Conservation (phyloP, 2,888 invertebrate species). For the Slavum lentiscoides region DNA sequence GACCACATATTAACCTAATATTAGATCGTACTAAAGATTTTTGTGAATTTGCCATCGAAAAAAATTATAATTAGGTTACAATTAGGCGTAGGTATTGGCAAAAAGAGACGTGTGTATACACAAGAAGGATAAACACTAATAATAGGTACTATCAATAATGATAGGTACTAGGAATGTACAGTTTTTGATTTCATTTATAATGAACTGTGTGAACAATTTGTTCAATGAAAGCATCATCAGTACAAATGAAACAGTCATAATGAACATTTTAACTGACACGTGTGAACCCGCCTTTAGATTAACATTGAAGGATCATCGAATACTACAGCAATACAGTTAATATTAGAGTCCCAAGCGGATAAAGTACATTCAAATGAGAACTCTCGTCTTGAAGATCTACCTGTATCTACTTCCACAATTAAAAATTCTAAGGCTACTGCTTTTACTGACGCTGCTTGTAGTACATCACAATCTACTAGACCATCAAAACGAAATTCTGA, state of each 20-base stretch:
- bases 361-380: slow-evolving; percentile 14
- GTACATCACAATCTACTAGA: slow-evolving; percentile 28
- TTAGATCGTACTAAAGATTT: too few relatives aligned
- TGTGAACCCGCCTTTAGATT: slow-evolving; percentile 14
- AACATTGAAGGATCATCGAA: slow-evolving; percentile 6
- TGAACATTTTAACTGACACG: neutral
- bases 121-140: too few relatives aligned
- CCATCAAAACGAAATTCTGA: slow-evolving; percentile 37
- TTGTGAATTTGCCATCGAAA: too few relatives aligned
- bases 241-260: neutral
- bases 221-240: neutral
- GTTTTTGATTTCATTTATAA: too few relatives aligned
- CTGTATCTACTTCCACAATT: slow-evolving; percentile 5
- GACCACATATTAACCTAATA: too few relatives aligned
- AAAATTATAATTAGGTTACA: too few relatives aligned
- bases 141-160: too few relatives aligned
- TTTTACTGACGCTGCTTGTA: slow-evolving; percentile 20
- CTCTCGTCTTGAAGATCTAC: slow-evolving; percentile 10
- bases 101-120: too few relatives aligned
- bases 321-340: slow-evolving; percentile 22
- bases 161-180: too few relatives aligned
- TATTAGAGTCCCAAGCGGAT: neutral
- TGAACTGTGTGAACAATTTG: too few relatives aligned
- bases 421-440: slow-evolving; percentile 16
- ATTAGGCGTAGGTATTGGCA: too few relatives aligned